Percentiles rank a stretch among this genome's conserved stretches.
Evolutionary conservation across 2,113 vertebrate species (phyloP).

Genomic region (Strix uralensis): DNA sequence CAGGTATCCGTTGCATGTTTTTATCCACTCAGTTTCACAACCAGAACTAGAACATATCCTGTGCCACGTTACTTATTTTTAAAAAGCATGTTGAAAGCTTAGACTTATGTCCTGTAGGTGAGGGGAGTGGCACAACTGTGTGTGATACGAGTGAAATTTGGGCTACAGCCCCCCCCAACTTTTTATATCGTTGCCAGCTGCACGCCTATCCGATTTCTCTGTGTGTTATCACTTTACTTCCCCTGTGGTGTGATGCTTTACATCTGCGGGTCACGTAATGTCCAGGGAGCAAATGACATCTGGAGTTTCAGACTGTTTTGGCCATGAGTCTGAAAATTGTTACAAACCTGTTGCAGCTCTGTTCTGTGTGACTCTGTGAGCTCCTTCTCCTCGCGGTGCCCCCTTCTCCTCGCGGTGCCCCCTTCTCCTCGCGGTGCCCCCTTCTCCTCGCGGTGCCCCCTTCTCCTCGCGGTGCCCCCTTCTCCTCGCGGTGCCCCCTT

Average conservation of each 20-base stretch:
- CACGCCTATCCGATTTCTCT: background rate
- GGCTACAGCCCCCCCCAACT: accelerated
- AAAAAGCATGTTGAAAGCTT: accelerated
- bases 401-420: background rate
- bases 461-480: too few species aligned
- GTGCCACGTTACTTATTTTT: background rate
- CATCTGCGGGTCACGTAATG: accelerated
- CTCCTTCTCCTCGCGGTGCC: background rate
- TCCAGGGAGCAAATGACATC: background rate
- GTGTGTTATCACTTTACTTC: accelerated
- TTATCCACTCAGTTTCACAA: background rate
- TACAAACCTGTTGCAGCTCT: background rate
- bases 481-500: background rate
- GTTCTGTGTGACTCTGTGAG: accelerated
- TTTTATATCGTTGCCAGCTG: accelerated
- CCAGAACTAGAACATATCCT: background rate
- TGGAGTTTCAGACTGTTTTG: background rate
- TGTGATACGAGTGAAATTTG: background rate
- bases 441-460: background rate
- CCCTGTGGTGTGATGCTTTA: background rate
- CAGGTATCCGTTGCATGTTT: background rate
- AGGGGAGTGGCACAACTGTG: accelerated
- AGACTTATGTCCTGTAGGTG: accelerated
- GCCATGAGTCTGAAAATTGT: background rate
- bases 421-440: too few species aligned